Evolutionary conservation across 2,797 vertebrate species (phyloP).

Genomic region (Forpus xanthops): DNA sequence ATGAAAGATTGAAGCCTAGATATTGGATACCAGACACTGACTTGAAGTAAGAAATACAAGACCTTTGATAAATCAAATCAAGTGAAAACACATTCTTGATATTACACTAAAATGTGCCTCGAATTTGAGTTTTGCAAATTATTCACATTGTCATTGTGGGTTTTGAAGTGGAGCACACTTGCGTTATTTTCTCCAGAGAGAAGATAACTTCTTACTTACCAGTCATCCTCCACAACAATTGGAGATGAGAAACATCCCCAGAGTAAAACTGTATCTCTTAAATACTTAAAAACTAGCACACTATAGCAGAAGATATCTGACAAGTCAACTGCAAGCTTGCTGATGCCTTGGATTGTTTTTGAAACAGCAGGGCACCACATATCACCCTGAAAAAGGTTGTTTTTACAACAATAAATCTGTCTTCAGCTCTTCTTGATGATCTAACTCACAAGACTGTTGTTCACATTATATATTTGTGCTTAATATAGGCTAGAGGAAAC

Average conservation of each 20-base stretch:
- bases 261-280: background rate
- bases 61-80: background rate
- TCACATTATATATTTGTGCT: background rate
- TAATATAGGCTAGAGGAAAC: background rate
- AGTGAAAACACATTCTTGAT: background rate
- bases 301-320: background rate
- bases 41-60: background rate
- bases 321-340: background rate
- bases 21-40: background rate
- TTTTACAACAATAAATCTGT: constrained; percentile 8
- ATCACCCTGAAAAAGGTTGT: background rate
- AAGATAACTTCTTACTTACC: background rate
- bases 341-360: background rate
- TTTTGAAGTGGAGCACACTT: background rate
- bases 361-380: background rate
- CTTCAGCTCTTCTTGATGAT: background rate
- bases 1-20: constrained; percentile 2
- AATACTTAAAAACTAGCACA: background rate
- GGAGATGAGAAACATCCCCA: background rate
- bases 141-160: background rate
- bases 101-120: background rate
- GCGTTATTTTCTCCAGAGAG: background rate
- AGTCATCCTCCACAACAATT: background rate
- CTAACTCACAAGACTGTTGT: background rate
- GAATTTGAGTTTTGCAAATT: background rate